Evolutionary conservation across 2,888 invertebrate genomes (phyloP).

Genomic region (Autographa gamma): DNA sequence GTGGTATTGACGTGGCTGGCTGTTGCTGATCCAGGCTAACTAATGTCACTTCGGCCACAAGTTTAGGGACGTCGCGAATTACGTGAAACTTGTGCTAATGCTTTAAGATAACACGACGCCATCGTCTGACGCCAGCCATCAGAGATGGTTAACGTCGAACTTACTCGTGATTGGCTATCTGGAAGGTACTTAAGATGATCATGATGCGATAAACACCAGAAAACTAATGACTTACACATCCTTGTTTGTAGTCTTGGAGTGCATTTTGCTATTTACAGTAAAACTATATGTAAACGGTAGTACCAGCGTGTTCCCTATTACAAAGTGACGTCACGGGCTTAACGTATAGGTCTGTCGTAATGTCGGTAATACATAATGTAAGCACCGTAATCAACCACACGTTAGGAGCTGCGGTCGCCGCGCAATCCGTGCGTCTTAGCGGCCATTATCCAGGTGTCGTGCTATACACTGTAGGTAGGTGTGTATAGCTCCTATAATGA

Average conservation of each 20-base stretch:
- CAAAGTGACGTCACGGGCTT: not conserved
- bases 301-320: not conserved
- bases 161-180: not conserved
- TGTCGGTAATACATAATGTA: not conserved
- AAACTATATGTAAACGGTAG: not conserved
- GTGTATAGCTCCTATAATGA: not conserved
- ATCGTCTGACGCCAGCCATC: not conserved
- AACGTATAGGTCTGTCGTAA: not conserved
- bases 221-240: not conserved
- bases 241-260: not conserved
- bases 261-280: not conserved
- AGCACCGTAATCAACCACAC: not conserved
- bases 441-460: slow-evolving; percentile 20
- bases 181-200: not conserved
- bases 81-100: slow-evolving; percentile 23
- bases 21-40: slow-evolving; percentile 37
- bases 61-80: slow-evolving; percentile 34
- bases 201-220: not conserved
- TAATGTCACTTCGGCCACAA: slow-evolving; percentile 28
- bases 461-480: not conserved
- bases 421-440: not conserved
- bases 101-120: slow-evolving; percentile 16
- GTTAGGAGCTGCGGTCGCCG: not conserved
- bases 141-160: no score
- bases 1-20: slow-evolving; percentile 43